Evolutionary conservation across 2,113 vertebrate genomes (phyloP).

Genomic region (Egretta garzetta): DNA sequence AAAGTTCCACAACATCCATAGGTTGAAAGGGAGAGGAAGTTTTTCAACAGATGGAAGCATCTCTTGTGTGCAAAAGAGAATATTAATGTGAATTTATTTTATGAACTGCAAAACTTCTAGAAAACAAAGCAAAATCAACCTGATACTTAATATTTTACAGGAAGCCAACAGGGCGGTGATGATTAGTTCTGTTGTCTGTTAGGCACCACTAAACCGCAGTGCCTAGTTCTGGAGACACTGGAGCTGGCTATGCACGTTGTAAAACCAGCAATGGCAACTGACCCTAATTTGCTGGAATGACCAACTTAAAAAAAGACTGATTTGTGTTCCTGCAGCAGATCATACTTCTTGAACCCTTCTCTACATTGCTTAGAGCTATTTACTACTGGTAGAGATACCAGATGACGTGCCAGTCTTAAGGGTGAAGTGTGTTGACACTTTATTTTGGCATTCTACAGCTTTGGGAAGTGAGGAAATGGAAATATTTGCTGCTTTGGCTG

Average conservation of each 20-base stretch:
- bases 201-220: background rate
- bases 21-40: background rate
- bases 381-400: background rate
- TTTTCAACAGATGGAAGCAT: background rate
- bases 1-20: background rate
- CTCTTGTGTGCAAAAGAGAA: background rate
- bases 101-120: background rate
- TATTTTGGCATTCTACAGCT: background rate
- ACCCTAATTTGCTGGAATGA: background rate
- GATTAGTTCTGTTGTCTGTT: background rate
- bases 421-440: background rate
- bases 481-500: background rate
- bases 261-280: background rate
- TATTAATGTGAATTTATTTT: background rate
- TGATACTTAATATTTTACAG: background rate
- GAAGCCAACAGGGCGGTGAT: background rate
- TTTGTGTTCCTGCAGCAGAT: background rate
- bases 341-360: background rate
- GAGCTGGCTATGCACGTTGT: background rate
- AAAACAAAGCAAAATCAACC: background rate
- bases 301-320: background rate
- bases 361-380: background rate
- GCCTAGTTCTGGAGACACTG: background rate
- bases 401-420: background rate
- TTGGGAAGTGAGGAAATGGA: background rate